Percentiles rank a stretch among this genome's conserved stretches.
phyloP scores from a whole-genome alignment of 2,888 invertebrate genomes.

The Drosophila koepferae region DNA sequence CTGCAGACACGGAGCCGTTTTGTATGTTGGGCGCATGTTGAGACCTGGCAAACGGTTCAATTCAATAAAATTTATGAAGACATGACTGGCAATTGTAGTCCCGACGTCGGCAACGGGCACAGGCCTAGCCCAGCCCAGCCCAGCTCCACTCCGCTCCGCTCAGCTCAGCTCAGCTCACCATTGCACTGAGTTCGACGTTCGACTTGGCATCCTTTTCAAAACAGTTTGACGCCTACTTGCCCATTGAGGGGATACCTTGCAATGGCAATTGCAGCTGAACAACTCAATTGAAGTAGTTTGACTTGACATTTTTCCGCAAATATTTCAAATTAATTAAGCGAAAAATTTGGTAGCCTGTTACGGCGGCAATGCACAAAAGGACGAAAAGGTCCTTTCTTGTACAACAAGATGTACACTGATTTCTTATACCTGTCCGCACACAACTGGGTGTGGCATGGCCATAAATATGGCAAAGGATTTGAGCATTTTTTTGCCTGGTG shows the following conservation, averaged over 20 bases:
- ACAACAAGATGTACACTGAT: constrained; percentile 51
- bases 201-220: constrained; percentile 56
- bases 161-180: background rate
- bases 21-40: constrained; percentile 71
- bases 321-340: constrained; percentile 77
- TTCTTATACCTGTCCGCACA: constrained; percentile 53
- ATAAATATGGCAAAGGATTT: constrained; percentile 64
- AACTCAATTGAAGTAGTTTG: constrained; percentile 66
- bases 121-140: background rate
- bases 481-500: constrained; percentile 3
- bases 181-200: constrained; percentile 46
- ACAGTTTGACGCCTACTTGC: constrained; percentile 61
- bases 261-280: constrained; percentile 40
- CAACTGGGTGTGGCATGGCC: constrained; percentile 62
- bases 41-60: constrained; percentile 59
- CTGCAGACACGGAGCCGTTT: constrained; percentile 62
- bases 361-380: constrained; percentile 59
- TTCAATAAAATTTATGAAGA: constrained; percentile 80
- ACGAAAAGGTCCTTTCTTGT: constrained; percentile 17
- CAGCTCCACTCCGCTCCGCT: constrained; percentile 1
- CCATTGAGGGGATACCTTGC: constrained; percentile 43
- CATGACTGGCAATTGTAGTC: constrained; percentile 80
- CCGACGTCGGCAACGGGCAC: constrained; percentile 41
- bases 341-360: constrained; percentile 62
- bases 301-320: constrained; percentile 59